phyloP scores from a whole-genome alignment of 2,888 invertebrate genomes.

The Belgica antarctica region DNA sequence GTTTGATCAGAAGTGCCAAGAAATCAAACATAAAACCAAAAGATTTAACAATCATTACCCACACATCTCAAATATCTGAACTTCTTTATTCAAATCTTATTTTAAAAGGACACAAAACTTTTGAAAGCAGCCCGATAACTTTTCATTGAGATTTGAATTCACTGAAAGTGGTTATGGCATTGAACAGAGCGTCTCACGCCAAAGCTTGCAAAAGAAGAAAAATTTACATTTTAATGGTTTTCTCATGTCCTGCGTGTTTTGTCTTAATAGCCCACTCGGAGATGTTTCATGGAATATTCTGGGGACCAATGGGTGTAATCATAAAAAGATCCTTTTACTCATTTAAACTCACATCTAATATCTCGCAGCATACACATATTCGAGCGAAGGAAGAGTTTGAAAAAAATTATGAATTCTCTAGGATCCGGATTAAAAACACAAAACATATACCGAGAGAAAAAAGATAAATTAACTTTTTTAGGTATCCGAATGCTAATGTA shows the following conservation, averaged over 20 bases:
- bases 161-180: background rate
- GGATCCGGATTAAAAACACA: constrained; percentile 31
- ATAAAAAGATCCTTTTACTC: constrained; percentile 30
- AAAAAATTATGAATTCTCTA: constrained; percentile 30
- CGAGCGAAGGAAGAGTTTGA: background rate
- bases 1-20: too few relatives aligned
- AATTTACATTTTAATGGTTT: constrained; percentile 34
- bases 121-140: too few relatives aligned
- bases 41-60: too few relatives aligned
- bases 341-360: constrained; percentile 29
- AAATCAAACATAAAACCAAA: too few relatives aligned
- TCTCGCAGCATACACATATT: too few relatives aligned
- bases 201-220: background rate
- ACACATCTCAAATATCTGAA: too few relatives aligned
- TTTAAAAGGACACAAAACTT: too few relatives aligned
- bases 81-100: too few relatives aligned
- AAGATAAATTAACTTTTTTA: constrained; percentile 40
- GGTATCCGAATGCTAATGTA: constrained; percentile 28
- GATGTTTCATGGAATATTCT: background rate
- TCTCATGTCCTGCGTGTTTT: constrained; percentile 32
- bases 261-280: constrained; percentile 25
- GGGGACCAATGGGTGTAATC: constrained; percentile 21
- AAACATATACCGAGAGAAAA: constrained; percentile 16
- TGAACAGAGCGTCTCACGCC: background rate
- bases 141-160: too few relatives aligned